These are phyloP conservation scores for Drosophila melanocephala DNA, from an alignment of 2,888 invertebrate genomes.

Conservation along the genomic window DNA sequence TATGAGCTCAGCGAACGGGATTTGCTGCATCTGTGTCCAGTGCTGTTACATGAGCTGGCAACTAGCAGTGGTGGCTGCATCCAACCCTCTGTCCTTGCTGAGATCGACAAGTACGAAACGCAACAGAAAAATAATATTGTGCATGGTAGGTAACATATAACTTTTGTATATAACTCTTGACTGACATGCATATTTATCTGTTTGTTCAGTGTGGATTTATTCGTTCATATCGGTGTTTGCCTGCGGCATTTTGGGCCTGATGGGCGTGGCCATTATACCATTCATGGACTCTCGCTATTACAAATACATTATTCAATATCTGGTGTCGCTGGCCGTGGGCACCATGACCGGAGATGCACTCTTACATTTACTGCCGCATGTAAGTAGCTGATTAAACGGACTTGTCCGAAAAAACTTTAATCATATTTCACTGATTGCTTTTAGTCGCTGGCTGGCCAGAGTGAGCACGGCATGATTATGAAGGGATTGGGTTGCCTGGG, in stretches of 20 bases:
- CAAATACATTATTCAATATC: slow-evolving; percentile 94
- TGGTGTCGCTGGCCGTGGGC: slow-evolving; percentile 97
- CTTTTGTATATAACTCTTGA: neutral
- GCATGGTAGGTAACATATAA: slow-evolving; percentile 23
- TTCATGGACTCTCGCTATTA: slow-evolving; percentile 95
- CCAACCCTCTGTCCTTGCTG: slow-evolving; percentile 81
- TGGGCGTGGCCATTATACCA: slow-evolving; percentile 96
- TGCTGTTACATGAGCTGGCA: slow-evolving; percentile 89
- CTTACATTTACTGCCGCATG: slow-evolving; percentile 96
- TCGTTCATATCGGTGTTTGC: slow-evolving; percentile 92
- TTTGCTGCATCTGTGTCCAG: slow-evolving; percentile 88
- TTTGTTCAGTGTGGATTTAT: slow-evolving; percentile 91
- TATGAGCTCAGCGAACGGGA: slow-evolving; percentile 73
- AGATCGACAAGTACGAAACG: slow-evolving; percentile 67
- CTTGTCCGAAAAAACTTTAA: neutral
- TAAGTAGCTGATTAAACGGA: slow-evolving; percentile 84
- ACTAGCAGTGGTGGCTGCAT: slow-evolving; percentile 88
- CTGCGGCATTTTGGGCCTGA: slow-evolving; percentile 94
- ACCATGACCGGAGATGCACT: slow-evolving; percentile 96
- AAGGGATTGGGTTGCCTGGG: slow-evolving; percentile 91
- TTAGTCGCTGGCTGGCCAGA: slow-evolving; percentile 83
- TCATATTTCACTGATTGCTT: slow-evolving; percentile 1
- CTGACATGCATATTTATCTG: neutral
- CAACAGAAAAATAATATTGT: slow-evolving; percentile 39
- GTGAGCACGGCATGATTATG: slow-evolving; percentile 90